phyloP scores from a whole-genome alignment of 2,797 vertebrate species.

The Cuniculus paca region DNA sequence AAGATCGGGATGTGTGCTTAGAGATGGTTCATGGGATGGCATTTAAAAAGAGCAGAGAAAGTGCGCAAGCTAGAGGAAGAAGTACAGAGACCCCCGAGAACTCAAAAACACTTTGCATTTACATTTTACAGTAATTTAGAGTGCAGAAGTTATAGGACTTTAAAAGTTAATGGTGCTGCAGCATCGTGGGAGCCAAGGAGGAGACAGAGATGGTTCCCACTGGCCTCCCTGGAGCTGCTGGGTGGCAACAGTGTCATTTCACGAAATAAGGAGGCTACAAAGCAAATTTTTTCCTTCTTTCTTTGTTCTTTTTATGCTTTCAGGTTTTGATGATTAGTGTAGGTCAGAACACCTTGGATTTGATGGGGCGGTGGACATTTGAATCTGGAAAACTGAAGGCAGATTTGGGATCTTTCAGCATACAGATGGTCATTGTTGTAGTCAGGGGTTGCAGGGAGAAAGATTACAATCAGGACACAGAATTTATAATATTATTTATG shows the following conservation, averaged over 20 bases:
- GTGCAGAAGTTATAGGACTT: neutral
- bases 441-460: too few species aligned
- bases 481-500: too few species aligned
- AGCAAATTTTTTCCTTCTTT: neutral
- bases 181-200: too few species aligned
- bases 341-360: neutral
- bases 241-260: neutral
- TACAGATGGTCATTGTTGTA: neutral
- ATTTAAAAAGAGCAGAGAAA: neutral
- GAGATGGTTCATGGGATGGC: neutral
- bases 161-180: neutral
- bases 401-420: neutral
- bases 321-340: neutral
- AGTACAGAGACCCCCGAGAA: neutral
- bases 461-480: too few species aligned
- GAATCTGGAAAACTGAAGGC: neutral
- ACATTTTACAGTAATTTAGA: neutral
- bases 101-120: neutral
- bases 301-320: neutral
- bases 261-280: neutral
- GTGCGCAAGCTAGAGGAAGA: neutral
- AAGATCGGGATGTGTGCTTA: accelerated
- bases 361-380: neutral
- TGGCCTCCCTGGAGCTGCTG: neutral
- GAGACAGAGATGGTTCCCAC: too few species aligned